Conservation (phyloP, 2,888 invertebrate genomes). For the Trichopria drosophilae region DNA sequence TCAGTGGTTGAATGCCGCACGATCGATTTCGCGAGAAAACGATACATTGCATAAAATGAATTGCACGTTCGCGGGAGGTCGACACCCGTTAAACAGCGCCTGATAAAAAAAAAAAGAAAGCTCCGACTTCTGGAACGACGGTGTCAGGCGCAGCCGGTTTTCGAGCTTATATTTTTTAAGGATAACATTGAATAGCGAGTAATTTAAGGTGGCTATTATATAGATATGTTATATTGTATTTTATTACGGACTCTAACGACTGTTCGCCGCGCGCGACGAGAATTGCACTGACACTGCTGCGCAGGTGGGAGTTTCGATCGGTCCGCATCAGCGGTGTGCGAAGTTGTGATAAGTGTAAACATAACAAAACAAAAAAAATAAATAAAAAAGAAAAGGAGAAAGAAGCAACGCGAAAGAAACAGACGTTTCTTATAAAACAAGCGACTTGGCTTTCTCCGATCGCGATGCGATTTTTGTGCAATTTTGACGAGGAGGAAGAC, state of each 20-base stretch:
- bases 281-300: constrained; percentile 21
- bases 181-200: constrained; percentile 46
- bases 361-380: constrained; percentile 14
- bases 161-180: too few relatives aligned
- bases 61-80: too few relatives aligned
- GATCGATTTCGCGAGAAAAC: too few relatives aligned
- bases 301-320: too few relatives aligned
- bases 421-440: constrained; percentile 3
- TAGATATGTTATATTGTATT: constrained; percentile 31
- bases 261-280: constrained; percentile 9
- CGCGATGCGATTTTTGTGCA: constrained; percentile 46
- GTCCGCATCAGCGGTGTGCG: too few relatives aligned
- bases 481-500: constrained; percentile 29
- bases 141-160: constrained; percentile 40
- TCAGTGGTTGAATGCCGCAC: too few relatives aligned
- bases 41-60: too few relatives aligned
- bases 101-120: constrained; percentile 24
- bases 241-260: constrained; percentile 20
- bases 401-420: constrained; percentile 3
- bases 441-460: constrained; percentile 16
- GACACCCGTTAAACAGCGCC: not conserved
- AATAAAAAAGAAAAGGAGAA: constrained; percentile 5
- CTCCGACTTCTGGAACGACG: constrained; percentile 41
- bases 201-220: constrained; percentile 42
- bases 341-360: too few relatives aligned